phyloP scores from a whole-genome alignment of 2,113 vertebrate species.

The Prochilodus magdalenae region DNA sequence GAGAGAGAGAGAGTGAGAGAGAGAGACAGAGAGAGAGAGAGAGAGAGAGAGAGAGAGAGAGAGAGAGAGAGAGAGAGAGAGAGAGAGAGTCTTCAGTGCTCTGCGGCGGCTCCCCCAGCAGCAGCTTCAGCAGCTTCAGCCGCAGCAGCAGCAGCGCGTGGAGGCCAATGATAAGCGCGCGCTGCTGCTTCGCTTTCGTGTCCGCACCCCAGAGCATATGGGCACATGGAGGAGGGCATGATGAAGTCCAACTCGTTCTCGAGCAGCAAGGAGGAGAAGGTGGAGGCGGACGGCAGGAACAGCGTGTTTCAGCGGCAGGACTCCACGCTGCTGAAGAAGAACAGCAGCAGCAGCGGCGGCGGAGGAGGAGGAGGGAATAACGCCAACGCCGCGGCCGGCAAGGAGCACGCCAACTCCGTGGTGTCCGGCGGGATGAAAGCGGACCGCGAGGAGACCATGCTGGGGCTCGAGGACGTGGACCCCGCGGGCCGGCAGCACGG shows the following conservation, averaged over 20 bases:
- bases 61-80: not conserved
- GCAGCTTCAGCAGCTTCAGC: not conserved
- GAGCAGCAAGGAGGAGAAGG: conserved; percentile 88
- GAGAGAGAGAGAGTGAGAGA: too few relatives aligned
- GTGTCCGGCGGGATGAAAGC: conserved; percentile 81
- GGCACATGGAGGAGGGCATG: conserved; percentile 88
- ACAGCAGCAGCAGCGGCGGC: conserved; percentile 66
- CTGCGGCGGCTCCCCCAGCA: not conserved
- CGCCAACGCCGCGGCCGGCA: conserved; percentile 66
- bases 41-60: not conserved
- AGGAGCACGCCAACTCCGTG: conserved; percentile 94
- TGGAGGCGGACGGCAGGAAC: conserved; percentile 73
- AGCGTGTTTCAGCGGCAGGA: conserved; percentile 82
- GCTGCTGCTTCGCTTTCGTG: conserved; percentile 14
- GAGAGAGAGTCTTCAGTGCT: not conserved
- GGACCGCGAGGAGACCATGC: conserved; percentile 88
- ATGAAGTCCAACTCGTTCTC: conserved; percentile 82
- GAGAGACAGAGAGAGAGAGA: not conserved
- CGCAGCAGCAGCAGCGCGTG: not conserved
- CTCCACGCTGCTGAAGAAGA: conserved; percentile 76
- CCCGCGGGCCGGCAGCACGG: conserved; percentile 84
- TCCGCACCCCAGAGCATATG: not conserved
- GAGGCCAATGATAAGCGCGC: conserved; percentile 7
- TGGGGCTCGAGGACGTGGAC: conserved; percentile 87
- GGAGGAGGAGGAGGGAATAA: conserved; percentile 5